phyloP scores from a whole-genome alignment of 2,888 invertebrate species.

The Acronicta leporina region DNA sequence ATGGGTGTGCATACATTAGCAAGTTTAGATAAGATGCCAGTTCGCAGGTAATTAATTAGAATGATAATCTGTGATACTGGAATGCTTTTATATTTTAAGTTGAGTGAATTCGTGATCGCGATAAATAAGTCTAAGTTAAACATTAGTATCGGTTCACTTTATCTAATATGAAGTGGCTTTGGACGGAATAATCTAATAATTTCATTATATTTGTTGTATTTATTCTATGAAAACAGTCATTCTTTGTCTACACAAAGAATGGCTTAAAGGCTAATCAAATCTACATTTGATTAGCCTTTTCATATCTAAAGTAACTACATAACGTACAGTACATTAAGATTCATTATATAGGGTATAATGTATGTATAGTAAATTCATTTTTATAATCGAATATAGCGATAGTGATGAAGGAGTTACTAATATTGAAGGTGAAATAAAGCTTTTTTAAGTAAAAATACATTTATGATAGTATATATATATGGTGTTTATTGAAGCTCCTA shows the following conservation, averaged over 20 bases:
- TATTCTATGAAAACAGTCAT: neutral
- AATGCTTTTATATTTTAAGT: conserved; percentile 30
- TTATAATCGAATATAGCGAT: too few relatives aligned
- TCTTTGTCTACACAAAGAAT: neutral
- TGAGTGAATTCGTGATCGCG: conserved; percentile 36
- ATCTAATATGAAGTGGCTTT: conserved; percentile 33
- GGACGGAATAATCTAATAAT: neutral
- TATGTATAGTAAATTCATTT: too few relatives aligned
- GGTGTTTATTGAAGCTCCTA: too few relatives aligned
- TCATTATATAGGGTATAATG: too few relatives aligned
- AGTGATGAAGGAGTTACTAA: too few relatives aligned
- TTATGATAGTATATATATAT: too few relatives aligned
- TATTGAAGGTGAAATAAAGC: too few relatives aligned
- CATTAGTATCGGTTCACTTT: conserved; percentile 11
- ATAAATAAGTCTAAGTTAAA: conserved; percentile 31
- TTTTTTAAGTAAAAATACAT: too few relatives aligned
- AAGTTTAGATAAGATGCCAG: conserved; percentile 43
- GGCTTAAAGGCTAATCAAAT: too few relatives aligned
- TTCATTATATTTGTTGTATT: neutral
- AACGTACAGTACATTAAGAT: too few relatives aligned
- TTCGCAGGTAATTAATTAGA: conserved; percentile 39
- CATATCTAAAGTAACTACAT: neutral
- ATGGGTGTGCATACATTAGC: conserved; percentile 61
- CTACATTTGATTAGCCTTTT: neutral
- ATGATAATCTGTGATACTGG: conserved; percentile 31